Conservation (phyloP, 2,797 vertebrate genomes). For the Chaenodraco wilsoni region DNA sequence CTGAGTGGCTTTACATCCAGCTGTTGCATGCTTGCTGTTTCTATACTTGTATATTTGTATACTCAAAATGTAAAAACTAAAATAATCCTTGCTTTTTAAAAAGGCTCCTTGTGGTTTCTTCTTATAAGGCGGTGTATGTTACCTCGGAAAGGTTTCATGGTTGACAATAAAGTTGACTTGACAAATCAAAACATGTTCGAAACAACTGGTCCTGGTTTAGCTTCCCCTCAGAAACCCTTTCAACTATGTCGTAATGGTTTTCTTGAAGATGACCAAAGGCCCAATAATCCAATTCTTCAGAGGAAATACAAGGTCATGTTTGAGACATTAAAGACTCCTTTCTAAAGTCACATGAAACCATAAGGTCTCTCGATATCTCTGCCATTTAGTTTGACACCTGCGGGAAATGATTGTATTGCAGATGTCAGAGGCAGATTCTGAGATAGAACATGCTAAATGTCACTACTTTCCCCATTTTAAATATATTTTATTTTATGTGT, state of each 20-base stretch:
- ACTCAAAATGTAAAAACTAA: no score
- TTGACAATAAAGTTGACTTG: not conserved
- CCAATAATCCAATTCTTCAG: slow-evolving; percentile 42
- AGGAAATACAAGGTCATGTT: slow-evolving; percentile 66
- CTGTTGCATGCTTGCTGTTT: not conserved
- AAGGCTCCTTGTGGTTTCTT: not conserved
- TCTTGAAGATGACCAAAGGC: slow-evolving; percentile 46
- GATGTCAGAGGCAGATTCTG: slow-evolving; percentile 35
- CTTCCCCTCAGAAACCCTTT: not conserved
- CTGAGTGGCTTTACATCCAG: not conserved
- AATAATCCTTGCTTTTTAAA: no score
- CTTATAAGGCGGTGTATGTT: not conserved
- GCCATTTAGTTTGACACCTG: slow-evolving; percentile 57
- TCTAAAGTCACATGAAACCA: slow-evolving; percentile 49
- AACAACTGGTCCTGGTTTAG: slow-evolving; percentile 12
- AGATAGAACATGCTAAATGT: slow-evolving; percentile 69
- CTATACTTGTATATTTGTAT: no score
- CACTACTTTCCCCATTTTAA: slow-evolving; percentile 38
- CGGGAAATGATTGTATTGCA: slow-evolving; percentile 36
- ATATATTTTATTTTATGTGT: slow-evolving; percentile 41
- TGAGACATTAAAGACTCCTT: slow-evolving; percentile 37
- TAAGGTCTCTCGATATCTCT: slow-evolving; percentile 43
- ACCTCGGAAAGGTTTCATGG: not conserved
- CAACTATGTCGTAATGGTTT: slow-evolving; percentile 16
- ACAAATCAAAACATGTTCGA: slow-evolving; percentile 29